These are phyloP conservation scores for Erythrocercus mccallii DNA, from an alignment of 2,113 vertebrate species.

Conservation along the genomic window DNA sequence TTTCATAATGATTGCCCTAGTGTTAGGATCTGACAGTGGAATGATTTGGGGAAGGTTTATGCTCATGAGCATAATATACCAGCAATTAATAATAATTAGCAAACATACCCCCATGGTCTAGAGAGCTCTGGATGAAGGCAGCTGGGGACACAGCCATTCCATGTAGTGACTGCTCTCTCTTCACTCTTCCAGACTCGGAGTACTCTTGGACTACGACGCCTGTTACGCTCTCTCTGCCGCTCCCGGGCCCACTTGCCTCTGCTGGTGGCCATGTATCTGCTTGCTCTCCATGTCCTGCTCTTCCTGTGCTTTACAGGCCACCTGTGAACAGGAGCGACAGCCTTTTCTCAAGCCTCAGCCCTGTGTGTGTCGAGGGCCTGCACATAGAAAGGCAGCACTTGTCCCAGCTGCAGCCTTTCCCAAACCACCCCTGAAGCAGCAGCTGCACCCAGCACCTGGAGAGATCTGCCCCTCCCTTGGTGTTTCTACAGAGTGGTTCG, in stretches of 20 bases:
- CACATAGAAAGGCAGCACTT: not conserved
- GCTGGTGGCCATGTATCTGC: conserved; percentile 79
- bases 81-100: no score
- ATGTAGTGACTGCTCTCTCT: not conserved
- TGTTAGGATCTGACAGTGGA: not conserved
- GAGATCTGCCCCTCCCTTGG: not conserved
- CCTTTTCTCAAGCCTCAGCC: not conserved
- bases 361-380: not conserved
- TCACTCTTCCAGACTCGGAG: conserved; percentile 74
- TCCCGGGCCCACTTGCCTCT: conserved; percentile 85
- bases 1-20: not conserved
- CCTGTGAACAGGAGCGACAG: conserved; percentile 66
- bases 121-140: not conserved
- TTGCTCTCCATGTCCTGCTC: conserved; percentile 85
- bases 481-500: not conserved
- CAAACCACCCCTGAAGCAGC: not conserved
- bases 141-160: not conserved
- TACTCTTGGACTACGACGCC: conserved; percentile 71
- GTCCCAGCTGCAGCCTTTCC: not conserved
- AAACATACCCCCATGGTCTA: not conserved
- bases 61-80: not conserved
- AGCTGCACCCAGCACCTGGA: not conserved
- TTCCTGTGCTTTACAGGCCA: conserved; percentile 88
- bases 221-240: conserved; percentile 76
- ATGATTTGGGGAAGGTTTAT: not conserved